Percentiles rank a stretch among this genome's conserved stretches.
These are phyloP conservation scores for Astreopora myriophthalma DNA, from an alignment of 64 coral and sea anemone genomes.

Conservation along the genomic window DNA sequence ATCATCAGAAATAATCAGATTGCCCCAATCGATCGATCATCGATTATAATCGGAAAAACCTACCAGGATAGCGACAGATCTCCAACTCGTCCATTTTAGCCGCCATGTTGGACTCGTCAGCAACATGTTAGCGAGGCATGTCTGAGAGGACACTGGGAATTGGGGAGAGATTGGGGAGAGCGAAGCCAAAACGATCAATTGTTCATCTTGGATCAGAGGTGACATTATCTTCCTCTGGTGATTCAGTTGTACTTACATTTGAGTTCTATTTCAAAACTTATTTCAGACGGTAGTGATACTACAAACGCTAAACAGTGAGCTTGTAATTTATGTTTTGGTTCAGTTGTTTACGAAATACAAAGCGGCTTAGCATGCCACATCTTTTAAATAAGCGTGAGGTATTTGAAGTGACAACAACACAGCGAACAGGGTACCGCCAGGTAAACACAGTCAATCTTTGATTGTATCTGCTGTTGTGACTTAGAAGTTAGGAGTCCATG, in stretches of 20 bases:
- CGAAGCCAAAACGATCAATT: no score
- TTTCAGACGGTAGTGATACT: slow-evolving; percentile 10
- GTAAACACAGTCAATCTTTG: slow-evolving; percentile 30
- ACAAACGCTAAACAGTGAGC: slow-evolving; percentile 35
- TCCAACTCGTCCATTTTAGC: slow-evolving; percentile 48
- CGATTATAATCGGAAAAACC: no score
- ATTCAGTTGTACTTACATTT: no score
- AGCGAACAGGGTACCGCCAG: slow-evolving; percentile 7
- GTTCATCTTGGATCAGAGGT: no score
- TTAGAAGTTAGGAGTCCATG: no score
- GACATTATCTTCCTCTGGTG: no score
- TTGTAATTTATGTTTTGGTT: slow-evolving; percentile 66
- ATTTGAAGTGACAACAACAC: slow-evolving; percentile 53
- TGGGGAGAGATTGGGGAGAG: background rate
- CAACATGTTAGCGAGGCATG: slow-evolving; percentile 32
- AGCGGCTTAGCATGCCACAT: slow-evolving; percentile 58
- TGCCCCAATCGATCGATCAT: no score
- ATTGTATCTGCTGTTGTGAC: no score
- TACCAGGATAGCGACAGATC: slow-evolving; percentile 39
- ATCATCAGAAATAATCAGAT: no score
- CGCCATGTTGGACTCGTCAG: slow-evolving; percentile 61
- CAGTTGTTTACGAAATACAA: slow-evolving; percentile 65
- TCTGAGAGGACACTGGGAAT: background rate
- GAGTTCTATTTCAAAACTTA: background rate
- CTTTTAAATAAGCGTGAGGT: background rate